These are phyloP conservation scores for Chymomyza procnemis DNA, from an alignment of 2,888 invertebrate genomes.

Conservation along the genomic window DNA sequence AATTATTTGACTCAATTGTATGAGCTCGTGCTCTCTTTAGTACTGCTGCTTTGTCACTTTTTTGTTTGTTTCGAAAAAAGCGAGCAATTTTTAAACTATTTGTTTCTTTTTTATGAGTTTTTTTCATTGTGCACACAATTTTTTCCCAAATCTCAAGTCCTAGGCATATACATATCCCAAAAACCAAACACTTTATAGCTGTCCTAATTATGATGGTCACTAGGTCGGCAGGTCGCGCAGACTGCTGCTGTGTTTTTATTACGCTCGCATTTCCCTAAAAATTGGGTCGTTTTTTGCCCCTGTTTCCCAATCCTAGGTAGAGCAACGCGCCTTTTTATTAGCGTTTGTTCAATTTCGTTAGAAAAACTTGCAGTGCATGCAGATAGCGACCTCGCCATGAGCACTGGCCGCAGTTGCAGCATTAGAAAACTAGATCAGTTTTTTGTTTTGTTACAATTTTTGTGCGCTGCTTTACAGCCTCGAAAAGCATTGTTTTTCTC, in stretches of 20 bases:
- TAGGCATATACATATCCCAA: constrained; percentile 37
- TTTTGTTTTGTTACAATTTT: constrained; percentile 63
- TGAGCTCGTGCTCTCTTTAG: constrained; percentile 34
- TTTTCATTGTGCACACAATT: constrained; percentile 46
- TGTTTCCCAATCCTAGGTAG: constrained; percentile 27
- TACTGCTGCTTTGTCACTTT: constrained; percentile 18
- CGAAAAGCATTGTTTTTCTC: constrained; percentile 41
- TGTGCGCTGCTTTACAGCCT: constrained; percentile 29
- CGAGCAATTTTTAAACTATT: constrained; percentile 67
- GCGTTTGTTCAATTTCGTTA: constrained; percentile 52
- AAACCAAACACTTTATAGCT: constrained; percentile 40
- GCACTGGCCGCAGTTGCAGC: constrained; percentile 33
- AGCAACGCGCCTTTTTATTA: constrained; percentile 65
- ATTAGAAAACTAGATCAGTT: constrained; percentile 69
- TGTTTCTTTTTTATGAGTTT: constrained; percentile 72
- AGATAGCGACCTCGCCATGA: constrained; percentile 47
- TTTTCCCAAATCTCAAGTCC: constrained; percentile 19
- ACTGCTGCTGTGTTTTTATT: constrained; percentile 41
- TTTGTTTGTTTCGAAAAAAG: constrained; percentile 54
- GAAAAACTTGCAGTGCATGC: constrained; percentile 33
- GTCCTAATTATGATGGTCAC: constrained; percentile 68
- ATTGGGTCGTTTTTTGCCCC: constrained; percentile 64
- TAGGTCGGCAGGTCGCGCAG: constrained; percentile 20
- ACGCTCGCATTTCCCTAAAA: constrained; percentile 70
- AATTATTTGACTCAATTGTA: constrained; percentile 67